Evolutionary conservation across 2,113 vertebrate species (phyloP), one percentile per base, ranked within the genome.

Genomic region (Origma solitaria): DNA sequence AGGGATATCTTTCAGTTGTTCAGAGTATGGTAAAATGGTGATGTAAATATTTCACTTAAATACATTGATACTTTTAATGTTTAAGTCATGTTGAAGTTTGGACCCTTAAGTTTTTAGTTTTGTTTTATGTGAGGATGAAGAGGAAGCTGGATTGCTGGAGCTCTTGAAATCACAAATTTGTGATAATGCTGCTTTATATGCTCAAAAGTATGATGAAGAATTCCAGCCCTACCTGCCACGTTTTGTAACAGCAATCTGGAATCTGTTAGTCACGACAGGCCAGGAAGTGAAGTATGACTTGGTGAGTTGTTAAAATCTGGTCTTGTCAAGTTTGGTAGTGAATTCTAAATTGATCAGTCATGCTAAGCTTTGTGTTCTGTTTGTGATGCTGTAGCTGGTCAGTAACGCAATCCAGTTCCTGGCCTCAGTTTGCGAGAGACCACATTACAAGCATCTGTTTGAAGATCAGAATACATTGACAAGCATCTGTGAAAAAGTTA

Each of bases 401-500:
- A 99, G 99, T 96, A 99, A 99, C 69, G 99, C 99, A 30, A 99
- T 99, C 95, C 99, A 99, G 91, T 99, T 99, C 95, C 98, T 99
- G 98, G 99, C 99, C 60, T 99, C 99, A 0, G 99, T 99, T 89
- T 99, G 99, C 60, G 99, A 99, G 97, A 98, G 99, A 95, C 99
- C 99, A 15, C 99, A 99, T 96, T 99, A 99, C 96, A 99, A 99
- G 93, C 98, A 99, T 95, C 98, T 99, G 21, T 99, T 99, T 98
- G 99, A 99, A 95, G 99, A 99, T 97, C 99, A 99, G 97, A 99
- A 98, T 94, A 99, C 98, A 1, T 94, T 99, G 95, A 99, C 99
- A 42, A 99, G 99, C 97, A 99, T 99, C 95, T 99, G 99, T 96
- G 99, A 99, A 97, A 99, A 99, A 95, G 99, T 99, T 96, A 99